These are phyloP conservation scores for Phasianus colchicus DNA, from an alignment of 2,113 vertebrate genomes.

Conservation along the genomic window DNA sequence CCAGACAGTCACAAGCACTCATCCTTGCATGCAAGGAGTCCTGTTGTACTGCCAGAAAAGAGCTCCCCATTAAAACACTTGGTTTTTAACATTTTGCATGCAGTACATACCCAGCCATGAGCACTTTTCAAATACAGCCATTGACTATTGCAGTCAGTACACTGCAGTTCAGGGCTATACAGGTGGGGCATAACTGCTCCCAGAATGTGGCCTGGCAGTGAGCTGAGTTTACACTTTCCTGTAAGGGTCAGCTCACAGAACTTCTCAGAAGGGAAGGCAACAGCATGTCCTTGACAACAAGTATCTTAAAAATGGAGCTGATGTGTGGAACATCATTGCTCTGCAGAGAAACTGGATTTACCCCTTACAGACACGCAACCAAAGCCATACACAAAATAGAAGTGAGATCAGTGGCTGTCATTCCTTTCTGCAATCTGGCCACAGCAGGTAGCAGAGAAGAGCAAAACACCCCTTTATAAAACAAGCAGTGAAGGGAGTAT, in stretches of 20 bases:
- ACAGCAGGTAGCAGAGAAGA: background rate
- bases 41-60: no score
- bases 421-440: background rate
- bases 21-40: no score
- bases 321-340: background rate
- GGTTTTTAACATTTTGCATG: background rate
- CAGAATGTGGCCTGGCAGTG: background rate
- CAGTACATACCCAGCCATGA: background rate
- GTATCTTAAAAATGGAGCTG: background rate
- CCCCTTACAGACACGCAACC: rapidly evolving
- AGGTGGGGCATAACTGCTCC: background rate
- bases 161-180: background rate
- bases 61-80: no score
- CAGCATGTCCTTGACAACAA: background rate
- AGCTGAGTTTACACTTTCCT: background rate
- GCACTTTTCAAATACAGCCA: background rate
- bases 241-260: background rate
- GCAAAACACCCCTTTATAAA: background rate
- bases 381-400: background rate
- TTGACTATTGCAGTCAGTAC: background rate
- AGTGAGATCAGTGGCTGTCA: background rate
- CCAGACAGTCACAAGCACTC: background rate
- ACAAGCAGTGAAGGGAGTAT: background rate
- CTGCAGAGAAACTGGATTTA: background rate
- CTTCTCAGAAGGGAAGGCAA: background rate